Base-by-base conservation (phyloP, 2,113 vertebrate species). In the Oncorhynchus keta region DNA sequence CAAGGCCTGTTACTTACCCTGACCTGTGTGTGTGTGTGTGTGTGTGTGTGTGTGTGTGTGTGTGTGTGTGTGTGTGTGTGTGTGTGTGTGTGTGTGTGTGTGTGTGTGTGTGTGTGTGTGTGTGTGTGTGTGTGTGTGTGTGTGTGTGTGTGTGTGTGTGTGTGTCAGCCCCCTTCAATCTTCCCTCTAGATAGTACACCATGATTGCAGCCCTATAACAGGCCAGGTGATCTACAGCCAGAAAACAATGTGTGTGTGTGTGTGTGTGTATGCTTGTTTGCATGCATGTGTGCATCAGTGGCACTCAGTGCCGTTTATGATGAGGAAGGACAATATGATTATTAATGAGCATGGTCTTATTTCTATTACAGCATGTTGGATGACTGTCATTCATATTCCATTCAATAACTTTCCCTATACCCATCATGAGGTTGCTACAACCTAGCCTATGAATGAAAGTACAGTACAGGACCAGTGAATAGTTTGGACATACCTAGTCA, bases 141-240 rank as follows among this genome's bases (percentile, higher is more conserved):
- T 22, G 45, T 70, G 39, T 51, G 39, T 26, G 20, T 9, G 39
- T 77, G 75, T 14, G 28, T 49, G 45, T 22, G 45, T 70, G 39
- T 51, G 39, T 26, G 20, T 86, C 80, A 86, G 76, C 76, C 74
- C 74, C 88, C 82, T 73, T 90, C 86, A 84, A 83, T 90, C 80
- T 85, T 88, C 35, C 32, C 73, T 84, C 73, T 78, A 74, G 86
- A 89, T 85, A 85, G 85, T 87, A 88, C 77, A 85, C 75, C 79
- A 66, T 87, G 87, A 91, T 91, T 92, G 87, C 87, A 87, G 86
- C 72, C 88, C 76, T 62, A 39, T 76, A 77, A 73, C 81, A 86
- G 67, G 69, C 78, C 69, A 75, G 72, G 59, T 80, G 83, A 87
- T 86, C 59, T 81, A 80, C 85, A 82, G 83, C 80, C 71, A 76